These are phyloP conservation scores for Hoplodrina ambigua DNA, from an alignment of 2,888 invertebrate species.

Conservation along the genomic window DNA sequence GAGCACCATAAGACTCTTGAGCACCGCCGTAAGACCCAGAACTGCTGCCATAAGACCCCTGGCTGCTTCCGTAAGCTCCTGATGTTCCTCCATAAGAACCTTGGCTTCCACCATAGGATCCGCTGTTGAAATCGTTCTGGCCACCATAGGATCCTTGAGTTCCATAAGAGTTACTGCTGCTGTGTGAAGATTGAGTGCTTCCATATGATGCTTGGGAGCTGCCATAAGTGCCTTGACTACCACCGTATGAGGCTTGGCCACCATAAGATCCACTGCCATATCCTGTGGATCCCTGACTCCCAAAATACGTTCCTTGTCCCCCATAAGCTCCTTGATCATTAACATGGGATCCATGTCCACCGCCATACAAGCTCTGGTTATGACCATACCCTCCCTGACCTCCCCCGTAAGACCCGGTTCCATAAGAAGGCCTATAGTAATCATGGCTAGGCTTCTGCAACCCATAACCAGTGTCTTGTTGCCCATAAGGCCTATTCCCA, in stretches of 20 bases:
- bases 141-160: slow-evolving; percentile 39
- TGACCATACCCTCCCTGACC: slow-evolving; percentile 34
- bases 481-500: slow-evolving; percentile 32
- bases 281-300: slow-evolving; percentile 7
- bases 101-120: slow-evolving; percentile 30
- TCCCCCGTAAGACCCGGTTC: slow-evolving; percentile 32
- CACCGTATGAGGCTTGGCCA: slow-evolving; percentile 32
- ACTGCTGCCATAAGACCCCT: slow-evolving; percentile 34
- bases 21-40: slow-evolving; percentile 37
- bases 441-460: slow-evolving; percentile 42
- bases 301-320: slow-evolving; percentile 14
- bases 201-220: slow-evolving; percentile 19
- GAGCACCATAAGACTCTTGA: slow-evolving; percentile 26
- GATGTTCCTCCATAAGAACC: slow-evolving; percentile 32
- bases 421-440: slow-evolving; percentile 35
- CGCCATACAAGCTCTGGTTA: slow-evolving; percentile 42
- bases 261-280: slow-evolving; percentile 4
- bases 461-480: slow-evolving; percentile 46
- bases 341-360: slow-evolving; percentile 38
- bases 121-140: slow-evolving; percentile 21
- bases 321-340: slow-evolving; percentile 33
- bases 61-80: slow-evolving; percentile 32
- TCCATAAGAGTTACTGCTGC: not conserved
- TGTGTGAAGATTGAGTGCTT: slow-evolving; percentile 35
- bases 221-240: slow-evolving; percentile 9